Evolutionary conservation across 2,113 vertebrate species (phyloP).

Genomic region (Carettochelys insculpta): DNA sequence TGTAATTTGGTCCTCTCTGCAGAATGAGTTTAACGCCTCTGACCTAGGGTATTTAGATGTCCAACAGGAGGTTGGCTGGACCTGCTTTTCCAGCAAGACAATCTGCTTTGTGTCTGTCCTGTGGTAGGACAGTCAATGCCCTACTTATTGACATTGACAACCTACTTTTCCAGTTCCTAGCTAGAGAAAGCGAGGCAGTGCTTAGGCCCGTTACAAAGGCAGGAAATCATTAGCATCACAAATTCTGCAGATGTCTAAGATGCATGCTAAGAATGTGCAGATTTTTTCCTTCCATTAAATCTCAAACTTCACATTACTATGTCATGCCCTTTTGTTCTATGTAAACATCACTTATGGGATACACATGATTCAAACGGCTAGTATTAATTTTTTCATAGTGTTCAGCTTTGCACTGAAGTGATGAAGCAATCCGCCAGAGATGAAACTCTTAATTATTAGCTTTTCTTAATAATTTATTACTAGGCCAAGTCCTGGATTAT

Average conservation of each 20-base stretch:
- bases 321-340: rapidly evolving
- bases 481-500: not conserved
- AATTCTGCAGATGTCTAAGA: rapidly evolving
- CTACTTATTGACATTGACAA: not conserved
- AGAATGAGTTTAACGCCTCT: not conserved
- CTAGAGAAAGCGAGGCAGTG: not conserved
- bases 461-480: not conserved
- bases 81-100: not conserved
- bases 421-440: not conserved
- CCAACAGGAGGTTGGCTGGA: rapidly evolving
- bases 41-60: rapidly evolving
- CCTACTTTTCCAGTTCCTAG: not conserved
- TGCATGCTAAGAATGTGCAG: rapidly evolving
- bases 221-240: not conserved
- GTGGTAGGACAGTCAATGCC: not conserved
- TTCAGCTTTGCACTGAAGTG: not conserved
- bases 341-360: not conserved
- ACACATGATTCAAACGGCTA: not conserved
- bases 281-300: not conserved
- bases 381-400: not conserved
- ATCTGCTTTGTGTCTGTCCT: rapidly evolving
- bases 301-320: not conserved
- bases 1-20: not conserved
- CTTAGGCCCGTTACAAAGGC: not conserved
- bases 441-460: not conserved